Base-by-base conservation (phyloP, 1,140 invertebrate species). In the Drosophila truncata region DNA sequence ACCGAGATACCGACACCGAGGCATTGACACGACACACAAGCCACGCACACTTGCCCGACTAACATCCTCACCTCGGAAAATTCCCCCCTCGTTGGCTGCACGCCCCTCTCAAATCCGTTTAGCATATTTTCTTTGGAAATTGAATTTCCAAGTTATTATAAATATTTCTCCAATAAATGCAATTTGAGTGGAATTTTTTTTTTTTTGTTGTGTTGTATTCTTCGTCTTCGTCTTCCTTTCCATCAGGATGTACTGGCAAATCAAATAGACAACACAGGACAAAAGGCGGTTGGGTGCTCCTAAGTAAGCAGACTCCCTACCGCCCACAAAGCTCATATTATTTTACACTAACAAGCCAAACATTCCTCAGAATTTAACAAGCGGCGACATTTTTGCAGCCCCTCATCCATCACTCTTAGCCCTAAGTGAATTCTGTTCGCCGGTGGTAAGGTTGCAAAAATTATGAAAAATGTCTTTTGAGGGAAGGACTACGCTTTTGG, bases 71-170 rank as follows among this genome's bases (percentile, higher is more conserved):
- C 50, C 46, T 65, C 62, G 64, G 29, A 18, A 52, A 35, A 39
- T 52, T 8, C 27, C 25, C 66, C 37, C 20, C 13, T 23, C n/a
- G 23, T 18, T 29, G 73, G 55, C 77, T 71, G 47, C 46, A 79
- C 50, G 29, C 44, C 47, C 44, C 47, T 47, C 62, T 57, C 39
- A 84, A 87, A 87, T 87, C 87, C 80, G 85, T 81, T 88, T 88
- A 87, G 72, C 84, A 87, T 87, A 87, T 88, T 87, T 88, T 87
- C 84, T 90, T 87, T 88, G 69, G 85, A 87, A 87, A 87, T 90
- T 87, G 84, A 87, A 87, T 87, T 87, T 84, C 85, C 82, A 87
- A 87, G 80, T 87, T 87, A 87, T 87, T 87, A 87, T 87, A 90
- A 87, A 87, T 87, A 87, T 87, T 88, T 82, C 67, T 78, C 78